Base-by-base conservation (phyloP, 1,140 invertebrate species). In the Cryptotermes secundus region DNA sequence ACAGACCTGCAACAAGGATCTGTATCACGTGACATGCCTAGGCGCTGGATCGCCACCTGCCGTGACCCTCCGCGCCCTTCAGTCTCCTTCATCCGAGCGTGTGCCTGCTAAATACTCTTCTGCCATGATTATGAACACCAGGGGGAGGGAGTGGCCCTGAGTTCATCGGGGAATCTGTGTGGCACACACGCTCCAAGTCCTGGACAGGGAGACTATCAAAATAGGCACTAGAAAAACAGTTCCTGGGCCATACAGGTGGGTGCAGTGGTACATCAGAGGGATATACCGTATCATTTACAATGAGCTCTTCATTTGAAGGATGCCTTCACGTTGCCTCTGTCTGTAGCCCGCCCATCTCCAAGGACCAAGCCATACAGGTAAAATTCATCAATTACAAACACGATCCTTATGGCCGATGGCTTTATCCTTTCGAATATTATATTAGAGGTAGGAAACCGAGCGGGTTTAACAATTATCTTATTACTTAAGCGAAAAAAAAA, bases 1-100 rank as follows among this genome's bases (percentile, higher is more conserved):
- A 99, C 87, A 99, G 92, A 88, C 98, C 98, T 96, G 91, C 83
- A 86, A 86, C 83, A 85, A 84, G 83, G 85, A 84, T 10, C 7
- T 3, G 7, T 16, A 34, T 38, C n/a, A 34, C 4, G 19, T 14
- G 34, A 34, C 59, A n/a, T n/a, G 36, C 72, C 12, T 26, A 16
- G 14, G 16, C 34, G 3, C 59, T 12, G 38, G 34, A 16, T 7
- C 53, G 53, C 83, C 83, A 36, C 83, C 34, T 65, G 34, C 26
- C 45, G 53, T 59, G 26, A 79, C 53, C 34, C 82, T 72, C 49
- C 82, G 31, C 82, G 22, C 53, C 42, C n/a, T 26, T n/a, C 80
- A 38, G 35, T 38, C 80, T 38, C 36, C 38, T 49, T 49, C 45
- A 2, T 19, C 22, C 14, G 45, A 49, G 45, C 34, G 80, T 38